Percentiles rank a stretch among this genome's conserved stretches.
Evolutionary conservation across 2,888 invertebrate species (phyloP).

Genomic region (Sceliomorpha sp.): DNA sequence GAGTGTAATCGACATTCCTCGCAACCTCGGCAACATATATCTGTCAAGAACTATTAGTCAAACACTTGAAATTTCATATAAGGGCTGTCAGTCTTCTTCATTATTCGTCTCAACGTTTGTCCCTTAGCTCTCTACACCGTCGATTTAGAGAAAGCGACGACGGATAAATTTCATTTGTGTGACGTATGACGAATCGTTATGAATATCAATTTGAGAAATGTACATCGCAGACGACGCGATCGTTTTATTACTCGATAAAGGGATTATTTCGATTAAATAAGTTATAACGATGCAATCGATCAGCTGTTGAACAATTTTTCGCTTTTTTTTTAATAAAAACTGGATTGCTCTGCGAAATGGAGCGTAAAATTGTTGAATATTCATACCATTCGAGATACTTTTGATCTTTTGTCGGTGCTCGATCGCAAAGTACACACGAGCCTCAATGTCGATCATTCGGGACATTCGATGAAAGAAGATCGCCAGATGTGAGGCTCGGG

Average conservation of each 20-base stretch:
- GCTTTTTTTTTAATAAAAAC: constrained; percentile 19
- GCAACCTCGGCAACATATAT: constrained; percentile 21
- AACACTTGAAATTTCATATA: constrained; percentile 73
- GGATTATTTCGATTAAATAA: no score
- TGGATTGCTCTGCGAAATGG: constrained; percentile 16
- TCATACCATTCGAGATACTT: constrained; percentile 41
- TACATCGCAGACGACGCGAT: no score
- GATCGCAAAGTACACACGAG: constrained; percentile 51
- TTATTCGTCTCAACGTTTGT: constrained; percentile 70
- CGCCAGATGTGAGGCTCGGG: constrained; percentile 61
- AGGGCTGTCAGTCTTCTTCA: constrained; percentile 71
- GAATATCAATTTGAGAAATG: no score
- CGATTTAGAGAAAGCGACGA: constrained; percentile 28
- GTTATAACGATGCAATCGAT: background rate
- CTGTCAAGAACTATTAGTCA: constrained; percentile 67
- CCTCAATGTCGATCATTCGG: constrained; percentile 51
- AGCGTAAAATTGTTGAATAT: constrained; percentile 54
- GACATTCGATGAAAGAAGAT: constrained; percentile 55
- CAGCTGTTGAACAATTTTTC: background rate
- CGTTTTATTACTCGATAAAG: no score
- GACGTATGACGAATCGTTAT: no score
- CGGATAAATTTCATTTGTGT: constrained; percentile 32
- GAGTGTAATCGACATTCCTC: constrained; percentile 50
- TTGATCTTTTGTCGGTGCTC: constrained; percentile 47
- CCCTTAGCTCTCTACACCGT: constrained; percentile 47